Conservation (phyloP, 1,140 invertebrate species). For the Tenebrio molitor region DNA sequence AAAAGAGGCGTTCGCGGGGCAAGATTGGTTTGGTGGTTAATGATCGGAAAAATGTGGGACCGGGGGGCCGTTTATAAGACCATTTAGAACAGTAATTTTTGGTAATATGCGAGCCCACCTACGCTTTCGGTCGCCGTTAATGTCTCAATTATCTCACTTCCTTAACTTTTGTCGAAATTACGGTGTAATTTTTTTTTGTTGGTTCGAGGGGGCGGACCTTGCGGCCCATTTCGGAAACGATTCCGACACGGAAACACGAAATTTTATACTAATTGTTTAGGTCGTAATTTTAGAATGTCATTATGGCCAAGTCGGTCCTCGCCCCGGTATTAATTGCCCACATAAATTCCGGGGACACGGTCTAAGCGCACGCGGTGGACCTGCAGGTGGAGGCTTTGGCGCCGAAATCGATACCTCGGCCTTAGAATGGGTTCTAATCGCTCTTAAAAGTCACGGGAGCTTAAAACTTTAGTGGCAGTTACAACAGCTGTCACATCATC, state of each 20-base stretch:
- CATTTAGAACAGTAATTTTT: conserved; percentile 28
- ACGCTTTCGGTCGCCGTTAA: conserved; percentile 22
- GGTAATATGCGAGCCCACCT: conserved; percentile 23
- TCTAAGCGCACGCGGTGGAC: too few relatives aligned
- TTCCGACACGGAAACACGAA: conserved; percentile 41
- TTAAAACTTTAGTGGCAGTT: too few relatives aligned
- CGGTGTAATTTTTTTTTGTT: conserved; percentile 5
- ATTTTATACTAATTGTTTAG: conserved; percentile 30
- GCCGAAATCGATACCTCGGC: too few relatives aligned
- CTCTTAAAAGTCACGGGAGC: too few relatives aligned
- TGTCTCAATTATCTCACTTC: conserved; percentile 37
- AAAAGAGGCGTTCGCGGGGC: neutral
- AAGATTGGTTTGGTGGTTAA: conserved; percentile 22
- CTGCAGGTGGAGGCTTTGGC: too few relatives aligned
- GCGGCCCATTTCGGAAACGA: conserved; percentile 28
- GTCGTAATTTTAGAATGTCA: neutral
- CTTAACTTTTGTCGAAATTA: conserved; percentile 14
- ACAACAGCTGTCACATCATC: too few relatives aligned
- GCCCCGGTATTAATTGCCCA: too few relatives aligned
- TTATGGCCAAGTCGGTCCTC: neutral
- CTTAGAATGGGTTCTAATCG: too few relatives aligned
- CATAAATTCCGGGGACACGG: too few relatives aligned
- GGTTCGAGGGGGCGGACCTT: neutral
- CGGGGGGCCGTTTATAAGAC: conserved; percentile 13
- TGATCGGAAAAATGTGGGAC: conserved; percentile 20